Conservation (phyloP, 2,113 vertebrate species). For the Mirza zaza region DNA sequence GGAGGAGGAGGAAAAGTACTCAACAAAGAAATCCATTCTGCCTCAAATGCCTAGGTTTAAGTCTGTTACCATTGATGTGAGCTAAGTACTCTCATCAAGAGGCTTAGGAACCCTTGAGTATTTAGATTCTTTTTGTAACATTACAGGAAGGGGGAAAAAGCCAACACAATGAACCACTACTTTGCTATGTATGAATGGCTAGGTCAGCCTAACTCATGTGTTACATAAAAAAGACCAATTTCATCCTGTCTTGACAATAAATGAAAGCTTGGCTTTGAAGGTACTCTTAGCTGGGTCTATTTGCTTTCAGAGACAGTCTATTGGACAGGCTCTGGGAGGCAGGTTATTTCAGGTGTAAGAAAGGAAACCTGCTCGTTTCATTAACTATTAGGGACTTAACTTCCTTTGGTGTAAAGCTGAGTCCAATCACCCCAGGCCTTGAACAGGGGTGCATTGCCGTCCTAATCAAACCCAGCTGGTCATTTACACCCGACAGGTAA, state of each 20-base stretch:
- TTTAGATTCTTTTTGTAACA: slow-evolving; percentile 44
- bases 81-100: slow-evolving; percentile 52
- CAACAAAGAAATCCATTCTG: slow-evolving; percentile 69
- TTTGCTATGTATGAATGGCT: slow-evolving; percentile 21
- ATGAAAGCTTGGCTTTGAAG: slow-evolving; percentile 63
- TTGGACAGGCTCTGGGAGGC: slow-evolving; percentile 37
- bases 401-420: slow-evolving; percentile 25
- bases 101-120: slow-evolving; percentile 33
- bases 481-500: neutral
- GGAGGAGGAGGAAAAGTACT: neutral
- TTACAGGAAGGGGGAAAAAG: slow-evolving; percentile 48
- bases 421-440: neutral
- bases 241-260: slow-evolving; percentile 61
- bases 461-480: neutral
- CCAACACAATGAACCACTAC: slow-evolving; percentile 34
- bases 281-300: slow-evolving; percentile 12
- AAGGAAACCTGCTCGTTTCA: slow-evolving; percentile 33
- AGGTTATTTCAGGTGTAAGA: slow-evolving; percentile 54
- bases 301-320: slow-evolving; percentile 37
- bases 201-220: slow-evolving; percentile 7
- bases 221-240: slow-evolving; percentile 52
- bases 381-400: slow-evolving; percentile 59
- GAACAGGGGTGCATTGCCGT: neutral
- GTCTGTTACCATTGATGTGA: slow-evolving; percentile 19
- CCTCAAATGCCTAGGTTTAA: neutral